Conservation (phyloP, 2,888 invertebrate species). For the Acleris sparsana region DNA sequence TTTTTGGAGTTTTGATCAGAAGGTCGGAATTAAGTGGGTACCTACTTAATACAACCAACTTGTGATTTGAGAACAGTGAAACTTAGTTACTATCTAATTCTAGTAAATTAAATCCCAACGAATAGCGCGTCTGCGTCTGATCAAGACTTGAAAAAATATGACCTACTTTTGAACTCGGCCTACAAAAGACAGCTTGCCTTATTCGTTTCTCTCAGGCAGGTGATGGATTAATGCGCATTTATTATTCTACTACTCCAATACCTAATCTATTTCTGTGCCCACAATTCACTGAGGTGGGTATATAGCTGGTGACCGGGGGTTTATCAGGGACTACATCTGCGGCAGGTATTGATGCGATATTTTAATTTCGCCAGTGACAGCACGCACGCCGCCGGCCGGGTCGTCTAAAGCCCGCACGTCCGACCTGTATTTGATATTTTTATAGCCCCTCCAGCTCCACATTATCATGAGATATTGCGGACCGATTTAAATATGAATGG, state of each 20-base stretch:
- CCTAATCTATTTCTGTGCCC: neutral
- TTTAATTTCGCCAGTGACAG: constrained; percentile 65
- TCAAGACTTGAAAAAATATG: constrained; percentile 5
- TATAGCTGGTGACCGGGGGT: constrained; percentile 26
- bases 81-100: neutral
- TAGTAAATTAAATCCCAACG: neutral
- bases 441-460: constrained; percentile 70
- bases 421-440: constrained; percentile 77
- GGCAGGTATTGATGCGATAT: constrained; percentile 59
- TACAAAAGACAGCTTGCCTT: constrained; percentile 1
- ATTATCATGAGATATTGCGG: constrained; percentile 76
- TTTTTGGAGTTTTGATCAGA: too few relatives aligned
- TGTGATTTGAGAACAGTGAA: too few relatives aligned
- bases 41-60: too few relatives aligned
- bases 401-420: constrained; percentile 46
- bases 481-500: constrained; percentile 76
- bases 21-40: too few relatives aligned
- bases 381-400: constrained; percentile 39
- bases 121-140: constrained; percentile 2
- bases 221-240: constrained; percentile 23
- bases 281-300: neutral
- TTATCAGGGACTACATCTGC: constrained; percentile 49
- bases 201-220: constrained; percentile 10
- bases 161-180: constrained; percentile 14
- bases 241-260: constrained; percentile 10